Evolutionary conservation across 2,888 invertebrate species (phyloP).

Genomic region (Pristionchus maxplancki): DNA sequence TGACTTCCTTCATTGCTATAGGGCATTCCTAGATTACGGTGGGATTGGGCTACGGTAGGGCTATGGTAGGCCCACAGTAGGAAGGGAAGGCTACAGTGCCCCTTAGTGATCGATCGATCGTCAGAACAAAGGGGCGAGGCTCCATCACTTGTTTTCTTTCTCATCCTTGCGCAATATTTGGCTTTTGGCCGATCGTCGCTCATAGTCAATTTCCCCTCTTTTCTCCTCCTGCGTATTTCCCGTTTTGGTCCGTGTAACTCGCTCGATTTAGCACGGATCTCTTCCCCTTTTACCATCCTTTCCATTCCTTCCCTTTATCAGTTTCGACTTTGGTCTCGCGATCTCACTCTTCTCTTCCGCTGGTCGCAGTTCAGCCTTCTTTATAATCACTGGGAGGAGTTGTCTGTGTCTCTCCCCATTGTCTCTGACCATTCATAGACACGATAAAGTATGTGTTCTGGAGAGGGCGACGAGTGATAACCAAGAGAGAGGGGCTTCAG

Average conservation of each 20-base stretch:
- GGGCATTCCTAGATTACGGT: background rate
- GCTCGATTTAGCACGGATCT: background rate
- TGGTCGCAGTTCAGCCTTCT: background rate
- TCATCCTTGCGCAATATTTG: background rate
- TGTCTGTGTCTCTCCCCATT: too few species aligned
- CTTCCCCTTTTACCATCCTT: background rate
- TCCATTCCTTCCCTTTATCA: background rate
- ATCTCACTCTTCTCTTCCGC: background rate
- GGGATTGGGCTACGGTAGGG: background rate
- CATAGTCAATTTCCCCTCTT: background rate
- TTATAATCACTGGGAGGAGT: background rate
- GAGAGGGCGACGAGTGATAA: background rate
- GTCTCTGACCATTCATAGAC: background rate
- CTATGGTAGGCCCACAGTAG: background rate
- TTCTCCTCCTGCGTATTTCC: background rate
- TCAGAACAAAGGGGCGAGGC: background rate
- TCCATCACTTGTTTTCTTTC: background rate
- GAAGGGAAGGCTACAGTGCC: background rate
- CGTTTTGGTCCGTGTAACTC: background rate
- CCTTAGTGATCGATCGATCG: background rate
- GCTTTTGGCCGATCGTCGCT: background rate
- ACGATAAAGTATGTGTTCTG: background rate
- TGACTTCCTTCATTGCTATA: background rate
- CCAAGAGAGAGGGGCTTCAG: background rate
- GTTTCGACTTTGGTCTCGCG: conserved; percentile 9